Evolutionary conservation across 2,797 vertebrate genomes (phyloP).

Genomic region (Ptychadena robeensis): DNA sequence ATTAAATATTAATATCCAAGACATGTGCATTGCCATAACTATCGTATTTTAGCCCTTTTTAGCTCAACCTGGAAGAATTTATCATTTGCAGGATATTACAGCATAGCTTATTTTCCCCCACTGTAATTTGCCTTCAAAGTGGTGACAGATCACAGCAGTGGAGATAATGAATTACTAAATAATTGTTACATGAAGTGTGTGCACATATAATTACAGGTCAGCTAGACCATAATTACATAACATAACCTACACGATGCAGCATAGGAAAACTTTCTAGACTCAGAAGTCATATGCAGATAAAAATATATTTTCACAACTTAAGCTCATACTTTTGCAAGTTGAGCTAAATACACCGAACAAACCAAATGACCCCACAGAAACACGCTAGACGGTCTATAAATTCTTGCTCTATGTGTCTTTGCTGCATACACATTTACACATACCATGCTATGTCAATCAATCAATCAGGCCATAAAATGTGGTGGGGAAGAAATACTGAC

Average conservation of each 20-base stretch:
- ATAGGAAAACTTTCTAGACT: background rate
- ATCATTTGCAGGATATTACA: conserved; percentile 16
- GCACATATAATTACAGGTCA: conserved; percentile 36
- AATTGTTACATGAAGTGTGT: conserved; percentile 24
- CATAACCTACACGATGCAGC: background rate
- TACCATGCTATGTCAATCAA: background rate
- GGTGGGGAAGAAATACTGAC: background rate
- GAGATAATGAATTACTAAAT: conserved; percentile 37
- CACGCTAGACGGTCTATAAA: background rate
- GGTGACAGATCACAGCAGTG: conserved; percentile 25
- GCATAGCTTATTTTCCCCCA: conserved; percentile 17
- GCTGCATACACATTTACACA: no score
- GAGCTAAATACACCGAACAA: background rate
- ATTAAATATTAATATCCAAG: background rate
- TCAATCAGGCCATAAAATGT: background rate
- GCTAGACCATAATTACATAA: conserved; percentile 31
- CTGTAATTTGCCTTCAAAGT: conserved; percentile 7
- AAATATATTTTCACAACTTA: conserved; percentile 11
- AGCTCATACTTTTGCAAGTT: background rate
- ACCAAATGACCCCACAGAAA: background rate
- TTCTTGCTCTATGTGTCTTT: no score
- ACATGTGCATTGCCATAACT: background rate
- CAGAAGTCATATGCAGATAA: background rate
- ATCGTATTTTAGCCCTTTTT: background rate
- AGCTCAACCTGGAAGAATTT: background rate